Evolutionary conservation across 2,113 vertebrate genomes (phyloP).

Genomic region (Rostratula benghalensis): DNA sequence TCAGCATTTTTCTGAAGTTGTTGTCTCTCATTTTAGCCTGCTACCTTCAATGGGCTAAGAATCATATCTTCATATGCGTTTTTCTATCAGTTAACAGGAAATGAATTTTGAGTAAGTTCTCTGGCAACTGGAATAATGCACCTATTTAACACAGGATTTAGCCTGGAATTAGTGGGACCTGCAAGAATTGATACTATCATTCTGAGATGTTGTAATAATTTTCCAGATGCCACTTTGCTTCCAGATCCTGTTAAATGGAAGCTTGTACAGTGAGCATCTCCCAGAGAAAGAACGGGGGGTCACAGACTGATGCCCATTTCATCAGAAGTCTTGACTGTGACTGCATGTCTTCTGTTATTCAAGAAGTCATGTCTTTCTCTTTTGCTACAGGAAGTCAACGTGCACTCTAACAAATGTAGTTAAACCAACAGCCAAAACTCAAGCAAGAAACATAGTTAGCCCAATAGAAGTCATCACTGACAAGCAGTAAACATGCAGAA

Average conservation of each 20-base stretch:
- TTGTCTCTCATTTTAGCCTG: neutral
- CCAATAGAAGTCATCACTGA: neutral
- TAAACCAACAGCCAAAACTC: neutral
- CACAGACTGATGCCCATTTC: neutral
- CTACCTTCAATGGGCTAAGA: neutral
- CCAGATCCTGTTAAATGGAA: neutral
- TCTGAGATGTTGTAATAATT: neutral
- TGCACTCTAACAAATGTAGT: neutral
- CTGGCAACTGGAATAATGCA: neutral
- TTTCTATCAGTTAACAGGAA: neutral
- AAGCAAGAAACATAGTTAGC: neutral
- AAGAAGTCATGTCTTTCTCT: neutral
- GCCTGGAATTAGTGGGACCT: neutral
- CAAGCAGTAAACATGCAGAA: conserved; percentile 7
- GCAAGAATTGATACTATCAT: neutral
- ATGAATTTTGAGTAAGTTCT: neutral
- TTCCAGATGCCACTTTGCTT: neutral
- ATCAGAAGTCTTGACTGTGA: neutral
- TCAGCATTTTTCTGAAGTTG: neutral
- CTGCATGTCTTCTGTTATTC: neutral
- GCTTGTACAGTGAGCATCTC: neutral
- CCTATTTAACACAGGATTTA: neutral
- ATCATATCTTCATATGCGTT: neutral
- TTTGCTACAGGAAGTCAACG: neutral
- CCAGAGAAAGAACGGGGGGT: neutral